Percentiles rank a stretch among this genome's conserved stretches.
Evolutionary conservation across 2,888 invertebrate species (phyloP).

Genomic region (Bhutanitis thaidina): DNA sequence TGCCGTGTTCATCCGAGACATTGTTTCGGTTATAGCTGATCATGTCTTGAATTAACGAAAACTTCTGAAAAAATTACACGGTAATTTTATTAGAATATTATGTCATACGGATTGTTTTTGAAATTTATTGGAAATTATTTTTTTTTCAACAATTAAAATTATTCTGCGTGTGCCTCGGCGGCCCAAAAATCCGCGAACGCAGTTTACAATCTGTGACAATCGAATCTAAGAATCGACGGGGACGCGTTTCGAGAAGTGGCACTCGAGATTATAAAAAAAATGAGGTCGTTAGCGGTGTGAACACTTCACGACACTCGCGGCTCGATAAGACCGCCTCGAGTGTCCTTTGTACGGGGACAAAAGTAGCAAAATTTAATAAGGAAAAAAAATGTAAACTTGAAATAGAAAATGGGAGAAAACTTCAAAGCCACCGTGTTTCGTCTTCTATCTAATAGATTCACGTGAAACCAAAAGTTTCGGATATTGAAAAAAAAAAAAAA

Average conservation of each 20-base stretch:
- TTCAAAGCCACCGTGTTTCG: neutral
- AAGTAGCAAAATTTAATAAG: neutral
- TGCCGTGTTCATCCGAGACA: too few relatives aligned
- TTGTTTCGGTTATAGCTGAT: too few relatives aligned
- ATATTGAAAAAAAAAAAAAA: too few relatives aligned
- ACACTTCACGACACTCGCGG: constrained; percentile 6
- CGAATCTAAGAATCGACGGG: neutral
- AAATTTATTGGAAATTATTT: too few relatives aligned
- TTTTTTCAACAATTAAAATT: neutral
- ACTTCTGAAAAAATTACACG: too few relatives aligned
- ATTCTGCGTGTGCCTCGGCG: too few relatives aligned
- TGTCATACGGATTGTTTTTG: too few relatives aligned
- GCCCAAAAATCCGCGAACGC: too few relatives aligned
- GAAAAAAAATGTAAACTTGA: neutral
- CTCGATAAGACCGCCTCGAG: neutral
- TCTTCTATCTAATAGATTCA: neutral
- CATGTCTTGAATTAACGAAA: too few relatives aligned
- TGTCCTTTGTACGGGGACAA: neutral
- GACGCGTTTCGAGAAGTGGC: neutral
- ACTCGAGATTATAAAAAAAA: constrained; percentile 5
- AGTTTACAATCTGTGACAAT: too few relatives aligned
- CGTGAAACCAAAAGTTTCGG: too few relatives aligned
- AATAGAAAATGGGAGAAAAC: neutral
- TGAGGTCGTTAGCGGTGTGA: constrained; percentile 7
- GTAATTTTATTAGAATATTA: too few relatives aligned